phyloP scores from a whole-genome alignment of 37 sponge, comb jelly and placozoan genomes.

The Haliclona indistincta region DNA sequence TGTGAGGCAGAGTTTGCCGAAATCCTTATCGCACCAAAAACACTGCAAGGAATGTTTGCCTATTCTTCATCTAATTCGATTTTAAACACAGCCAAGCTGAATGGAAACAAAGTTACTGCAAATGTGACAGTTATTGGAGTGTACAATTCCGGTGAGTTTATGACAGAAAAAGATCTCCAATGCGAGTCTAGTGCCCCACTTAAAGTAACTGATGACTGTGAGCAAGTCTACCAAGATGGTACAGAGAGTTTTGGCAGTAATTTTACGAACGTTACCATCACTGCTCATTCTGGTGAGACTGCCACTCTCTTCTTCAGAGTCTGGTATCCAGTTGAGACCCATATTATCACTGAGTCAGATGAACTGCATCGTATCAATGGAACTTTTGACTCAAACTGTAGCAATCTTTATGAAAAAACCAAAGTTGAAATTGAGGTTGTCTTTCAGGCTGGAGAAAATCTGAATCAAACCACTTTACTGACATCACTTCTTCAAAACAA shows the following conservation, averaged over 20 bases:
- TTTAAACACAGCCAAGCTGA: slow-evolving; percentile 65
- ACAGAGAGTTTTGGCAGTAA: slow-evolving; percentile 42
- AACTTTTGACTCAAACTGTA: neutral
- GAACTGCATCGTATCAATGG: slow-evolving; percentile 20
- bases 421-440: slow-evolving; percentile 23
- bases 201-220: neutral
- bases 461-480: slow-evolving; percentile 27
- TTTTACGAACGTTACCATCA: slow-evolving; percentile 4
- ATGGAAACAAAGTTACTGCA: slow-evolving; percentile 6
- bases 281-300: neutral
- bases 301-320: slow-evolving; percentile 28
- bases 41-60: slow-evolving; percentile 15
- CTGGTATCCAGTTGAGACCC: slow-evolving; percentile 57
- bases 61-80: slow-evolving; percentile 21
- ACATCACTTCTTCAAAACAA: slow-evolving; percentile 24
- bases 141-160: slow-evolving; percentile 31
- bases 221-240: slow-evolving; percentile 35
- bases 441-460: slow-evolving; percentile 30
- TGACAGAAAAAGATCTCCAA: no score
- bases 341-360: slow-evolving; percentile 3
- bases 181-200: no score
- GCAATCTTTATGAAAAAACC: slow-evolving; percentile 38
- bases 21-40: slow-evolving; percentile 15
- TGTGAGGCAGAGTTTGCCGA: slow-evolving; percentile 27
- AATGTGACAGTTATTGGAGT: slow-evolving; percentile 27